These are phyloP conservation scores for Zaprionus kolodkinae DNA, from an alignment of 1,140 invertebrate species.

Conservation along the genomic window DNA sequence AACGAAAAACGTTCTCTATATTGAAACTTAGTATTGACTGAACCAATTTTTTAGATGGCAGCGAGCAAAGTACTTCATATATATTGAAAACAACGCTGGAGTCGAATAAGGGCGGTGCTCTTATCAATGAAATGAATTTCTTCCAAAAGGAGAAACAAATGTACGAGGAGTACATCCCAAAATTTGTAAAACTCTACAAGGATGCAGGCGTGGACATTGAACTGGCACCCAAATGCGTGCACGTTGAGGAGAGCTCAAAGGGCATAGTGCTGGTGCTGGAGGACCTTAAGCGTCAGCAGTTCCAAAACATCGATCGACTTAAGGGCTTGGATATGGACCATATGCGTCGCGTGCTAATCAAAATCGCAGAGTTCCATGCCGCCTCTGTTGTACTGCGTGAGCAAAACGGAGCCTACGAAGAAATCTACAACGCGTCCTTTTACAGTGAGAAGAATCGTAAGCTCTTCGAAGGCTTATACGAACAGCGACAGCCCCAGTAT, in stretches of 20 bases:
- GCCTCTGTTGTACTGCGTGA: conserved; percentile 79
- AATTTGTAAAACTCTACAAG: conserved; percentile 71
- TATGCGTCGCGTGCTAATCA: conserved; percentile 84
- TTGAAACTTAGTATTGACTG: not conserved
- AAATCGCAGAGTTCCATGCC: conserved; percentile 86
- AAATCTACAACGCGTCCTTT: conserved; percentile 41
- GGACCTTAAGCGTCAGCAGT: conserved; percentile 85
- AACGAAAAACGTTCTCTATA: not conserved
- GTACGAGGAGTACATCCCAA: conserved; percentile 66
- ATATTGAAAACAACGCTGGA: conserved; percentile 74
- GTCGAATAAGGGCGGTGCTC: conserved; percentile 33
- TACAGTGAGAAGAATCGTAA: conserved; percentile 45
- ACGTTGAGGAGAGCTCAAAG: conserved; percentile 53
- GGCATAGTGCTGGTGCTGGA: conserved; percentile 85
- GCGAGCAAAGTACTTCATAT: conserved; percentile 53
- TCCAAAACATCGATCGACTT: conserved; percentile 85
- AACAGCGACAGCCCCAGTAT: conserved; percentile 31
- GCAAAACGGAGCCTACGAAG: conserved; percentile 58
- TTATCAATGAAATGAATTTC: conserved; percentile 56
- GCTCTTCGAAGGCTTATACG: conserved; percentile 39
- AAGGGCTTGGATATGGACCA: conserved; percentile 86
- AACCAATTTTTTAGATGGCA: conserved; percentile 51
- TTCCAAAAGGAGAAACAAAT: conserved; percentile 74
- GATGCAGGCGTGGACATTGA: conserved; percentile 66
- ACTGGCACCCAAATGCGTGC: conserved; percentile 62